Conservation (phyloP, 2,113 vertebrate genomes). For the Syngnathus scovelli region DNA sequence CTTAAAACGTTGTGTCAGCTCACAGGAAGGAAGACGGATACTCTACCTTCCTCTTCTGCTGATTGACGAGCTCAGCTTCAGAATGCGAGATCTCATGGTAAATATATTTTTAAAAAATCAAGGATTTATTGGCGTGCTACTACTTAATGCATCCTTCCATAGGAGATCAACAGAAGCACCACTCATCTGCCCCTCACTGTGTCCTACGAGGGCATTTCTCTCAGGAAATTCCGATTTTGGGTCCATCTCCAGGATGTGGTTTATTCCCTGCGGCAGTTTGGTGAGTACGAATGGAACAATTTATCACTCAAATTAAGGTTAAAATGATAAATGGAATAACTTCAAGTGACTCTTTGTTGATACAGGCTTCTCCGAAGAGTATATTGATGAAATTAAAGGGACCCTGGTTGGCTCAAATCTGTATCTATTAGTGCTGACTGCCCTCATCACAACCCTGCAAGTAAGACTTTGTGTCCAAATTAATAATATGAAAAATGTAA, state of each 20-base stretch:
- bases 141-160: not conserved
- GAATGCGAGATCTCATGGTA: constrained; percentile 90
- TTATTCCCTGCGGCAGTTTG: constrained; percentile 89
- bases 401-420: constrained; percentile 90
- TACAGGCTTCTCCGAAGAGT: constrained; percentile 92
- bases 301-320: not conserved
- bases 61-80: constrained; percentile 89
- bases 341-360: not conserved
- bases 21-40: constrained; percentile 83
- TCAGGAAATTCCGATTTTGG: constrained; percentile 89
- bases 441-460: constrained; percentile 88
- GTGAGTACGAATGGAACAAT: constrained; percentile 61
- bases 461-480: constrained; percentile 67
- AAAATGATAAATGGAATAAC: not conserved
- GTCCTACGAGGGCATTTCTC: constrained; percentile 86
- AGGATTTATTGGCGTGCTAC: not conserved
- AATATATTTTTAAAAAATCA: constrained; percentile 5
- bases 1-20: constrained; percentile 59
- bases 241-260: constrained; percentile 95
- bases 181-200: constrained; percentile 85
- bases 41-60: constrained; percentile 94
- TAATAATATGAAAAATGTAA: not conserved
- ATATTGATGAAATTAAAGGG: constrained; percentile 93
- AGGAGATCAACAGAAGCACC: constrained; percentile 86
- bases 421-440: constrained; percentile 85